A percentile compares a stretch with the other conserved stretches of the same genome.
These are phyloP conservation scores for Pseudocheirus occidentalis DNA, from an alignment of 2,797 vertebrate species.

Conservation along the genomic window DNA sequence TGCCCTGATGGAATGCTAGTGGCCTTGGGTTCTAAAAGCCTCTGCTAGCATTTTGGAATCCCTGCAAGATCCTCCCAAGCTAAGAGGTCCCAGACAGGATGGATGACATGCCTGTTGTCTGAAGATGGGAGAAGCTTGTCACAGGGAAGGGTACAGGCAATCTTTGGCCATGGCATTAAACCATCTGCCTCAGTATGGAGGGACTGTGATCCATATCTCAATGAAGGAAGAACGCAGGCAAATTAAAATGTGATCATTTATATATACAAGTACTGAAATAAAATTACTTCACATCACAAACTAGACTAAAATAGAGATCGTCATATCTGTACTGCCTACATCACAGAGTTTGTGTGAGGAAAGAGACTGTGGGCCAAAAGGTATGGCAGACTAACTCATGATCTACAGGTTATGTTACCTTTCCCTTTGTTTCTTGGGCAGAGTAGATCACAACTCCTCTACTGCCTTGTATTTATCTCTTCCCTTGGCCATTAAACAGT, in stretches of 20 bases:
- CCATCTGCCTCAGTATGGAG: not conserved
- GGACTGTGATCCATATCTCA: not conserved
- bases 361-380: not conserved
- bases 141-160: not conserved
- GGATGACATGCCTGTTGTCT: not conserved
- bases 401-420: not conserved
- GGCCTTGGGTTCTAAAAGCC: not conserved
- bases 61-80: not conserved
- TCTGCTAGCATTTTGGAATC: not conserved
- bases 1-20: not conserved
- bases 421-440: not conserved
- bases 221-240: not conserved
- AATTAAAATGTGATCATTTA: not conserved
- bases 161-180: not conserved
- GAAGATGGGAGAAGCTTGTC: not conserved
- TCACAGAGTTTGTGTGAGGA: conserved; percentile 10
- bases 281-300: not conserved
- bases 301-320: not conserved
- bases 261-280: not conserved
- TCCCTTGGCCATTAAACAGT: not conserved
- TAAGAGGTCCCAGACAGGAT: not conserved
- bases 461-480: not conserved
- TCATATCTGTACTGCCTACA: not conserved
- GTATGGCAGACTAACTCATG: not conserved
- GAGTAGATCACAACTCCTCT: conserved; percentile 1